Evolutionary conservation across 2,888 invertebrate species (phyloP).

Genomic region (Zaprionus bogoriensis): DNA sequence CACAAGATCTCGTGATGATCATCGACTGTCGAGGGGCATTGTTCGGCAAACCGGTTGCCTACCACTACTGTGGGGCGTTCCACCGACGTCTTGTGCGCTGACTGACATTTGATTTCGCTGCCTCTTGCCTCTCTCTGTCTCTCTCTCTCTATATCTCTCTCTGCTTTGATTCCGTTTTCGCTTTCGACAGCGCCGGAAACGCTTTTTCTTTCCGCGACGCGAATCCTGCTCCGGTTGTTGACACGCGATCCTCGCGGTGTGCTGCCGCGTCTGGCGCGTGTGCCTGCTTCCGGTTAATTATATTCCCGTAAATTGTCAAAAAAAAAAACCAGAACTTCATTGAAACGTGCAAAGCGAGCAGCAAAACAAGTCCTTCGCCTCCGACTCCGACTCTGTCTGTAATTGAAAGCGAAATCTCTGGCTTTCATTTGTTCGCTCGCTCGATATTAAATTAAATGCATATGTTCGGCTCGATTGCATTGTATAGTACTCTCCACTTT

Average conservation of each 20-base stretch:
- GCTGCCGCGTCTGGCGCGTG: constrained; percentile 80
- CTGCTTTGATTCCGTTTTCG: constrained; percentile 68
- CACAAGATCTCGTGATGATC: constrained; percentile 19
- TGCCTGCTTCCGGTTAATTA: constrained; percentile 83
- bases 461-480: constrained; percentile 57
- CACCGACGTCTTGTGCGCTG: constrained; percentile 29
- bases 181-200: constrained; percentile 78
- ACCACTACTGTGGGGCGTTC: constrained; percentile 50
- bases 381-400: constrained; percentile 17
- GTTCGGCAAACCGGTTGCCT: constrained; percentile 63
- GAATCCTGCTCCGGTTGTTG: constrained; percentile 69
- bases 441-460: constrained; percentile 64
- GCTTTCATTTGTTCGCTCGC: constrained; percentile 56
- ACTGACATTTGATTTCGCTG: constrained; percentile 74
- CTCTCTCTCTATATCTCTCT: constrained; percentile 7
- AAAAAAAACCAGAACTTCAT: not conserved
- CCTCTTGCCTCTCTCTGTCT: constrained; percentile 22
- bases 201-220: constrained; percentile 63
- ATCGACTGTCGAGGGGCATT: constrained; percentile 4
- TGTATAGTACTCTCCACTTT: constrained; percentile 10
- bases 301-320: constrained; percentile 66
- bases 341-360: constrained; percentile 55
- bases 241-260: constrained; percentile 65
- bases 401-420: constrained; percentile 79
- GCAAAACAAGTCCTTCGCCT: constrained; percentile 4